Evolutionary conservation across 2,888 invertebrate genomes (phyloP).

Genomic region (Drosophila prolongata): DNA sequence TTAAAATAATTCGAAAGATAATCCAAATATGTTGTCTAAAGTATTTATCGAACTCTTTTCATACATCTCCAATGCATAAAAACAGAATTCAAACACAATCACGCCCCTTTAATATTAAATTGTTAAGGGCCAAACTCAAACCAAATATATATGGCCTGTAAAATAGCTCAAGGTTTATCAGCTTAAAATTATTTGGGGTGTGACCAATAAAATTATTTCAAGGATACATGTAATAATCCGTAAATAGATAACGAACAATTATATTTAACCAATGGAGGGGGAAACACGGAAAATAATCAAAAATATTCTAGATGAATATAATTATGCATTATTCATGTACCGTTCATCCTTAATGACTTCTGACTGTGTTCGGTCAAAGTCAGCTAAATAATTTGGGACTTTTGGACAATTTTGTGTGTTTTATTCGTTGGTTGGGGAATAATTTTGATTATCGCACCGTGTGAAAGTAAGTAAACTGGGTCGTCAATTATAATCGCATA

Average conservation of each 20-base stretch:
- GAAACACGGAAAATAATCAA: conserved; percentile 13
- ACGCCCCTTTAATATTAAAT: not conserved
- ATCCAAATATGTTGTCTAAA: no score
- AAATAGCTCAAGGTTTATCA: conserved; percentile 31
- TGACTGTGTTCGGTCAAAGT: conserved; percentile 2
- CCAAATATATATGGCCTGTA: not conserved
- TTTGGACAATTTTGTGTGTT: conserved; percentile 15
- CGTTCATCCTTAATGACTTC: conserved; percentile 30
- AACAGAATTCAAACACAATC: not conserved
- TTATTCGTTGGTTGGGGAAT: not conserved
- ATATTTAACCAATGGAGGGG: not conserved
- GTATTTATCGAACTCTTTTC: no score
- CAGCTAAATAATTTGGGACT: conserved; percentile 3
- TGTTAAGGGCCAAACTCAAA: not conserved
- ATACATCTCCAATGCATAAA: no score
- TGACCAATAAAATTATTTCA: conserved; percentile 6
- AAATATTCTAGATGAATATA: conserved; percentile 18
- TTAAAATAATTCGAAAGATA: no score
- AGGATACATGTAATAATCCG: conserved; percentile 12
- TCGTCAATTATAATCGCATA: conserved; percentile 56
- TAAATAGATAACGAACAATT: conserved; percentile 27
- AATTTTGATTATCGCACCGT: not conserved
- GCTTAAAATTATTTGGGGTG: conserved; percentile 6
- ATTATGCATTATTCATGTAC: conserved; percentile 41
- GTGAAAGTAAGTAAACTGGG: conserved; percentile 3